Percentiles rank a stretch among this genome's conserved stretches.
Evolutionary conservation across 30 jellyfish, hydroid and myxozoan species (phyloP).

Genomic region (Aurelia sp.): DNA sequence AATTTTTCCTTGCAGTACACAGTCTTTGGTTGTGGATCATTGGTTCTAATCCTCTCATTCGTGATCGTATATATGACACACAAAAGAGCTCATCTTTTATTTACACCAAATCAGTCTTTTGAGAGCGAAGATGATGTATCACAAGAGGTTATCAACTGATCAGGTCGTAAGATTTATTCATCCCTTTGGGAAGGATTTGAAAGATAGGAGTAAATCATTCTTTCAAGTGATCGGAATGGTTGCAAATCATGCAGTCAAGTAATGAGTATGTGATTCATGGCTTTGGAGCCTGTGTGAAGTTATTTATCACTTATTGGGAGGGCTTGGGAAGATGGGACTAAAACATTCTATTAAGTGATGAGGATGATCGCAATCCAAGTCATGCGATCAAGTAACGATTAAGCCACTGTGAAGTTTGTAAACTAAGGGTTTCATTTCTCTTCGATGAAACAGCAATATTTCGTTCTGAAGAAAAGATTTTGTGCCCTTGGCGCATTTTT

Average conservation of each 20-base stretch:
- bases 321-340: no score
- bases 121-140: not conserved
- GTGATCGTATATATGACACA: slow-evolving; percentile 42
- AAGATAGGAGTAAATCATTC: not conserved
- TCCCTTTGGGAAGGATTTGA: not conserved
- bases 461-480: no score
- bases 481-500: no score
- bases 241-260: not conserved
- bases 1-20: slow-evolving; percentile 43
- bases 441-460: no score
- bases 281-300: not conserved
- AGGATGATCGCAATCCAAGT: no score
- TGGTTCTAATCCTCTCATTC: slow-evolving; percentile 59
- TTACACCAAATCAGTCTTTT: slow-evolving; percentile 55
- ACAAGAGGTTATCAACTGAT: slow-evolving; percentile 21
- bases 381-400: no score
- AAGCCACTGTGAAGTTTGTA: not conserved
- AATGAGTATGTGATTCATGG: not conserved
- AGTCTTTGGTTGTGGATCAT: slow-evolving; percentile 64
- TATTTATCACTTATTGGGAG: no score
- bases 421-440: no score
- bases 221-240: no score
- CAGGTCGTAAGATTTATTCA: not conserved
- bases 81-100: slow-evolving; percentile 69
- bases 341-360: no score